These are phyloP conservation scores for Lampropteryx suffumata DNA, from an alignment of 2,888 invertebrate genomes.

Conservation along the genomic window DNA sequence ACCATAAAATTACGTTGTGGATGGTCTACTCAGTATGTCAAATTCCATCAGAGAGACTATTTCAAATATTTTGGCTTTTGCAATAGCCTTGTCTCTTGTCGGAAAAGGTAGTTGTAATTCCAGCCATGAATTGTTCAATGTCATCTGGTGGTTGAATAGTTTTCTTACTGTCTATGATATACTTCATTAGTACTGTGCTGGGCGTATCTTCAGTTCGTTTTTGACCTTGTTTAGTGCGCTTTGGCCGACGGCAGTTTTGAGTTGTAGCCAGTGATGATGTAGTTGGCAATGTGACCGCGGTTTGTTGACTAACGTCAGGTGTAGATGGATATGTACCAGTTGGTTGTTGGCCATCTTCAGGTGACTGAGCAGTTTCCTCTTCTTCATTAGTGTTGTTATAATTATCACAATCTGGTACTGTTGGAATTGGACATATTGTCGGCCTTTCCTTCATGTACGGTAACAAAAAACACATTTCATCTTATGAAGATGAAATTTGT, in stretches of 20 bases:
- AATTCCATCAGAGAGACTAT: background rate
- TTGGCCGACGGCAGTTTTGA: no score
- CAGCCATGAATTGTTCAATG: background rate
- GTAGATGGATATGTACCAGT: no score
- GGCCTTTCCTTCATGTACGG: background rate
- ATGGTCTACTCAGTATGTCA: background rate
- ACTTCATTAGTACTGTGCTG: background rate
- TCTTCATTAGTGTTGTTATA: background rate
- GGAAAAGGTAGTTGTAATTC: background rate
- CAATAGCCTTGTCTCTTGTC: background rate
- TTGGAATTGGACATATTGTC: background rate
- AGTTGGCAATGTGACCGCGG: no score
- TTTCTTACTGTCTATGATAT: no score
- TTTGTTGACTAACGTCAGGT: no score
- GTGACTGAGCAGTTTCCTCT: background rate
- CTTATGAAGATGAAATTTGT: no score
- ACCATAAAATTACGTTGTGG: no score
- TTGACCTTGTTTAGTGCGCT: no score
- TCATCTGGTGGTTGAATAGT: background rate
- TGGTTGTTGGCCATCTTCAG: no score
- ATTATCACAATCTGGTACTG: no score
- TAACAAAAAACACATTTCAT: background rate
- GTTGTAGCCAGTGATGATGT: no score
- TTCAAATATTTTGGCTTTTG: constrained; percentile 1
- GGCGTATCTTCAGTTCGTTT: background rate